Base-by-base conservation (phyloP, 2,797 vertebrate genomes). In the Leuciscus waleckii region DNA sequence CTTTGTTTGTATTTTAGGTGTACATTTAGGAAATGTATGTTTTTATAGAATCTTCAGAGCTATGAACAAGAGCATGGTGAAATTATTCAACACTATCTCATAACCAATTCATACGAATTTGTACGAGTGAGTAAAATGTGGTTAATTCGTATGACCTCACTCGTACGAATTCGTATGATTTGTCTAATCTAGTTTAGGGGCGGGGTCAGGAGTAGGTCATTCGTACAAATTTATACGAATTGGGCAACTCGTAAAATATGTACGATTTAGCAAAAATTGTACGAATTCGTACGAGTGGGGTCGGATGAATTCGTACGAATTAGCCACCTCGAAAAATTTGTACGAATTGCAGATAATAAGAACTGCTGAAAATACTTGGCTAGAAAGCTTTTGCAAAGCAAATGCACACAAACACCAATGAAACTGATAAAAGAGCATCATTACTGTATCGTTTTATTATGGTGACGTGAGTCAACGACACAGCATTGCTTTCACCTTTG, bases 351-450 rank as follows among this genome's bases (percentile, higher is more conserved):
- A 49, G 5, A 46, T 26, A 39, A 69, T 69, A 1, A 51, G 23
- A 81, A 35, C 32, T 54, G 67, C 35, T 41, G 23, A 26, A 70
- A 7, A 56, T 58, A 43, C 16, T 29, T n/a, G 7, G 11, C 32
- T 21, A 10, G 37, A 46, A 41, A 41, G 63, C 29, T 58, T 70
- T 69, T 54, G 46, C 9, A 43, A 71, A 71, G 54, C 39, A 61
- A 46, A 29, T 46, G 23, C 21, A 63, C 54, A 46, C 23, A n/a
- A 82, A 46, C 8, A 17, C 4, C 69, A 82, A 58, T n/a, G 2
- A 82, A 73, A 73, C 26, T 46, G 39, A 61, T 82, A 58, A 39
- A 81, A 71, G 35, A 58, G 19, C 51, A 71, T 79, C 56, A 43
- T 63, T 29, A 79, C 39, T 2, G 19, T 6, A 46, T 65, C 6